Conservation (phyloP, 2,888 invertebrate genomes). For the Tetheella fluctuosa region DNA sequence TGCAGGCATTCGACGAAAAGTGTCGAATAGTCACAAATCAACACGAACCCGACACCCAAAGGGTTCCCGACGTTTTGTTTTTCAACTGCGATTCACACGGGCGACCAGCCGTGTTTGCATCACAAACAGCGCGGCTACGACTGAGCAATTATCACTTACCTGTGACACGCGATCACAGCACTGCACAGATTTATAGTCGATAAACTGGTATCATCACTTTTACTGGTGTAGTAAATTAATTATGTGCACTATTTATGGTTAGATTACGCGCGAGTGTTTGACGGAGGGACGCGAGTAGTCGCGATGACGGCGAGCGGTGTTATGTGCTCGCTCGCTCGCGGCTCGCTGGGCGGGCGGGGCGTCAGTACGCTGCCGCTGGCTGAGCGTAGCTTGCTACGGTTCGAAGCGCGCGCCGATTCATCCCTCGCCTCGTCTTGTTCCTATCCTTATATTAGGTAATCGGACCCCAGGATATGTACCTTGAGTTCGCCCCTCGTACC, state of each 20-base stretch:
- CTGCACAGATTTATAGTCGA: slow-evolving; percentile 81
- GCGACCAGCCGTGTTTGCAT: slow-evolving; percentile 61
- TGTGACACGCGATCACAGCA: slow-evolving; percentile 81
- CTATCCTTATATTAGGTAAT: slow-evolving; percentile 27
- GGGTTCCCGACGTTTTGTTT: slow-evolving; percentile 61
- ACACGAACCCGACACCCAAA: slow-evolving; percentile 57
- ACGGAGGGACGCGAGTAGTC: slow-evolving; percentile 63
- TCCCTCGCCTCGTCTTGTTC: slow-evolving; percentile 46
- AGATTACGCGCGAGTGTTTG: slow-evolving; percentile 36
- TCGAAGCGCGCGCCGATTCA: slow-evolving; percentile 61
- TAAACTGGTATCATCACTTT: slow-evolving; percentile 83
- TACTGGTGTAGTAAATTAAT: slow-evolving; percentile 80
- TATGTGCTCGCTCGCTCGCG: slow-evolving; percentile 48
- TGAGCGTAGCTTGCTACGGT: slow-evolving; percentile 35
- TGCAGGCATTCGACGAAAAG: slow-evolving; percentile 48
- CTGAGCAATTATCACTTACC: slow-evolving; percentile 83
- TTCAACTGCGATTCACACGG: slow-evolving; percentile 49
- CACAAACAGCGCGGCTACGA: slow-evolving; percentile 73
- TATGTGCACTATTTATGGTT: slow-evolving; percentile 70
- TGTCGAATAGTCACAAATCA: slow-evolving; percentile 64
- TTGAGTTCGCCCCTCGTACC: slow-evolving; percentile 46
- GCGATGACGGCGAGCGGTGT: slow-evolving; percentile 65
- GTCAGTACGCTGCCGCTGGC: slow-evolving; percentile 21
- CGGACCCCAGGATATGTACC: slow-evolving; percentile 41
- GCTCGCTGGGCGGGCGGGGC: slow-evolving; percentile 71